phyloP scores from a whole-genome alignment of 2,797 vertebrate genomes.

The Melanotaenia pygmaea region DNA sequence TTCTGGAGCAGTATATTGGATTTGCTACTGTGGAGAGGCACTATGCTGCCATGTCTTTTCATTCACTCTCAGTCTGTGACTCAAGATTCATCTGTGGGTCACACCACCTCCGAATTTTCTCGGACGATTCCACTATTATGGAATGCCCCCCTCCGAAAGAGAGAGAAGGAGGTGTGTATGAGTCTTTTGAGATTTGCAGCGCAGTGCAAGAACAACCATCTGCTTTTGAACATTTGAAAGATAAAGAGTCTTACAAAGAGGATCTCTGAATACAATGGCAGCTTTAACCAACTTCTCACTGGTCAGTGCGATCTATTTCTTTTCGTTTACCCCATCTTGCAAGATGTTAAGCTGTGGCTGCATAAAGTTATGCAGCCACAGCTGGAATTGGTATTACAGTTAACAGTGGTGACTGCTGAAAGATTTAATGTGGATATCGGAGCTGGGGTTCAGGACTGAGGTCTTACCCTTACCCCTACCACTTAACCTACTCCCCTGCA shows the following conservation, averaged over 20 bases:
- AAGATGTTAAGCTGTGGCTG: not conserved
- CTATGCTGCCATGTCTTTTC: constrained; percentile 45
- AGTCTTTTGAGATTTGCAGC: constrained; percentile 7
- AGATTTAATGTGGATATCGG: not conserved
- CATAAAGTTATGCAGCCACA: not conserved
- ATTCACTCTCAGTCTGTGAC: constrained; percentile 47
- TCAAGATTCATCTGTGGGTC: constrained; percentile 40
- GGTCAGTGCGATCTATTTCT: not conserved
- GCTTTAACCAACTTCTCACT: constrained; percentile 3
- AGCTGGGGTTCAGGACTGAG: not conserved
- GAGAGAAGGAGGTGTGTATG: constrained; percentile 2
- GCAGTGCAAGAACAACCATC: constrained; percentile 27
- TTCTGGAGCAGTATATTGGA: constrained; percentile 60
- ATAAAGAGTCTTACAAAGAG: not conserved
- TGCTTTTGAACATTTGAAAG: constrained; percentile 22
- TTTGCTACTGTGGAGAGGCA: constrained; percentile 57
- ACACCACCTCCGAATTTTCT: constrained; percentile 41
- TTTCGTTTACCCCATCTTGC: not conserved
- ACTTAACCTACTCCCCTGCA: no score
- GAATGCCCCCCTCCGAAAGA: not conserved
- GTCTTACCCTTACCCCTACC: no score
- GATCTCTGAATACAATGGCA: constrained; percentile 10
- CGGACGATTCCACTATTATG: constrained; percentile 33
- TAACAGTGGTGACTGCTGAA: not conserved
- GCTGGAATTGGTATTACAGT: not conserved